Evolutionary conservation across 92 coral and sea anemone genomes (phyloP).

Genomic region (Nematostella vectensis): DNA sequence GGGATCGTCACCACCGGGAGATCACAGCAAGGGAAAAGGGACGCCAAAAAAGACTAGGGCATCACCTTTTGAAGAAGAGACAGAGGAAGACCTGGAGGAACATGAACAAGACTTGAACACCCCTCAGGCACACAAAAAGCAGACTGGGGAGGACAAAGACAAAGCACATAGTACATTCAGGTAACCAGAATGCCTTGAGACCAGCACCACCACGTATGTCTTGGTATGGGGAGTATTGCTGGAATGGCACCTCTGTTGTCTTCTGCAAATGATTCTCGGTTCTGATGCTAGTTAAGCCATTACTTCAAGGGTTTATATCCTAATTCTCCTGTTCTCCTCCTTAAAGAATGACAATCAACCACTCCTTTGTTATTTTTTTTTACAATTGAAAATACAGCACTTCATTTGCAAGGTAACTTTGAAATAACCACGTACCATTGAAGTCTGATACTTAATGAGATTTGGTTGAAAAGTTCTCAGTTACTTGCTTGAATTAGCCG

Average conservation of each 20-base stretch:
- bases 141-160: constrained; percentile 47
- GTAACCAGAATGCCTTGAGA: constrained; percentile 23
- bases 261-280: too few species aligned
- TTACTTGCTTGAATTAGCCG: neutral
- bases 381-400: too few species aligned
- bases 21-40: constrained; percentile 22
- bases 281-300: too few species aligned
- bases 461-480: neutral
- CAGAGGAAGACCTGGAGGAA: constrained; percentile 67
- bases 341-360: too few species aligned
- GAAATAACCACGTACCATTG: too few species aligned
- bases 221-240: too few species aligned
- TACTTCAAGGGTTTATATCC: too few species aligned
- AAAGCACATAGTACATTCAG: constrained; percentile 62
- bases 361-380: too few species aligned
- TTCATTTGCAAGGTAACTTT: too few species aligned
- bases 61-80: constrained; percentile 92
- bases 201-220: neutral
- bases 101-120: constrained; percentile 75
- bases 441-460: too few species aligned
- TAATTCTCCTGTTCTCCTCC: too few species aligned
- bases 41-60: constrained; percentile 40
- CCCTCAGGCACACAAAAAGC: constrained; percentile 57
- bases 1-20: constrained; percentile 50
- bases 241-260: too few species aligned